These are phyloP conservation scores for Montipora capitata DNA, from an alignment of 92 coral and sea anemone genomes.

Conservation along the genomic window DNA sequence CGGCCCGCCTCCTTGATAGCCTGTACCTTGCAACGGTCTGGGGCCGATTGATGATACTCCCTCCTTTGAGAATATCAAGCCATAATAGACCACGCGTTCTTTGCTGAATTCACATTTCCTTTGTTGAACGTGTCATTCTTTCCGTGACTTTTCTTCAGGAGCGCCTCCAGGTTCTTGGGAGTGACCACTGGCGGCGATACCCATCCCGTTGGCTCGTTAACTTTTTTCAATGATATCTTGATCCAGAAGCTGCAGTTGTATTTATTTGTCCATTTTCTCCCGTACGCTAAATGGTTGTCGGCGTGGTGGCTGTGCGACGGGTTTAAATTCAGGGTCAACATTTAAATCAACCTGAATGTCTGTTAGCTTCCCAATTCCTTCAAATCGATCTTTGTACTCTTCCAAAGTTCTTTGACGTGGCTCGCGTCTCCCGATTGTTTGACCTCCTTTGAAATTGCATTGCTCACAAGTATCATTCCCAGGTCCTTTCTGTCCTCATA, in stretches of 20 bases:
- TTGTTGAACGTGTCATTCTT: background rate
- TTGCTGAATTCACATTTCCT: background rate
- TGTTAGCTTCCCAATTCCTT: constrained; percentile 20
- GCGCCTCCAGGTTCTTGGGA: constrained; percentile 4
- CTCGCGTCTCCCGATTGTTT: background rate
- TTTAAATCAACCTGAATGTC: background rate
- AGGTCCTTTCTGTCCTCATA: constrained; percentile 19
- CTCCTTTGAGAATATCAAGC: background rate
- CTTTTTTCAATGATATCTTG: constrained; percentile 31
- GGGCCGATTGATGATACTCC: background rate
- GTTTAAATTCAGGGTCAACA: constrained; percentile 9
- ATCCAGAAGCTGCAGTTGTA: constrained; percentile 15
- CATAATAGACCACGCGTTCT: background rate
- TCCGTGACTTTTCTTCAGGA: background rate
- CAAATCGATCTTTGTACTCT: constrained; percentile 14
- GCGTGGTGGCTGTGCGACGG: constrained; percentile 1
- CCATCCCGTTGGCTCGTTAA: background rate
- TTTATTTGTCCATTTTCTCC: constrained; percentile 28
- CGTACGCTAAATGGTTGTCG: constrained; percentile 32
- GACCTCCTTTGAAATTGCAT: background rate
- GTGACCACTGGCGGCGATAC: background rate
- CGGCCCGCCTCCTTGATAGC: constrained; percentile 2
- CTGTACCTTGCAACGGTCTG: constrained; percentile 23
- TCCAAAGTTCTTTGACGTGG: constrained; percentile 2
- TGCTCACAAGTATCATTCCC: background rate